Base-by-base conservation (phyloP, 2,888 invertebrate species). In the Urechis unicinctus region DNA sequence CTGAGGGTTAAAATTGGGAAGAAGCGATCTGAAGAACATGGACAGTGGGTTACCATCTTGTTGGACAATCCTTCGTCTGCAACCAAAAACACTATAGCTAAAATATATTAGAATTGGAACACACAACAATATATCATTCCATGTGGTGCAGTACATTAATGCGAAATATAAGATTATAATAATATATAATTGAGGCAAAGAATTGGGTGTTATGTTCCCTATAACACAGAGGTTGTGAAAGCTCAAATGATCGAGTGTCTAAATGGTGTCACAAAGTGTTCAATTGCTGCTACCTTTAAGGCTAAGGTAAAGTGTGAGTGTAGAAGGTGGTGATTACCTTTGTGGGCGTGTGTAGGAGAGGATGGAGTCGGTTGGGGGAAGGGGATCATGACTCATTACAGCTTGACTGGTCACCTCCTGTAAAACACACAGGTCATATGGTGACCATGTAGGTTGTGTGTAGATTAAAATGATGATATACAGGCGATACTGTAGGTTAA, bases 381-480 rank as follows among this genome's bases (percentile, higher is more conserved):
- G 78, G 3, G 89, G 89, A 78, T 90, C 89, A 69, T 87, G 86
- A 60, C 85, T 85, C 69, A 88, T 80, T 52, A 89, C 83, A n/a
- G 84, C 81, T 21, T 81, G 81, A 59, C 80, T 80, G 13, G 77
- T 69, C 56, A 80, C 77, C 66, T 83, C 85, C 75, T 83, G 81
- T 6, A 51, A 42, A 28, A 3, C 17, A 52, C 24, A 51, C 49
- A 49, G 46, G 9, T 9, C 13, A 9, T 13, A 45, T 45, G 9
- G 9, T 43, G 5, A 13, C 17, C 26, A 13, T 24, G 5, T 24
- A 21, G 49, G 5, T 9, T 9, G 24, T 9, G 5, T 25, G 25
- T 25, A 25, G 13, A 49, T 25, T 50, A 24, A 9, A 24, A 52
- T 24, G 30, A 30, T 36, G 9, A 17, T 17, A 17, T 13, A 36